Evolutionary conservation across 2,797 vertebrate genomes (phyloP), one percentile per base, ranked within the genome.

Genomic region (Bucorvus abyssinicus): DNA sequence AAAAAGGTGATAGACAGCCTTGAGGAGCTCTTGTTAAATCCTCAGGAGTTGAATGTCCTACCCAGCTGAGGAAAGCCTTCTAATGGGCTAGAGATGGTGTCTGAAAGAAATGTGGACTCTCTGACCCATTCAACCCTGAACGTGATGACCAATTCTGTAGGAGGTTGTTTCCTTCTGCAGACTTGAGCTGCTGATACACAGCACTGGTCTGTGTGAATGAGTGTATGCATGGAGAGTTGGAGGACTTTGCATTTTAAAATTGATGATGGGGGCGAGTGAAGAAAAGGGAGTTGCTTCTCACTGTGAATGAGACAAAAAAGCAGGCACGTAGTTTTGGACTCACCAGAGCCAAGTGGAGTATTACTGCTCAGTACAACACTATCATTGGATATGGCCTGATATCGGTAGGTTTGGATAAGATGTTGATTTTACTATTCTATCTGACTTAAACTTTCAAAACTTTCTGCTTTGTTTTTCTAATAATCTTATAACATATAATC

Each of bases 371-470:
- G 29, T 61, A 32, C 15, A 9, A 12, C 71, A 12, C 52, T 56
- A 21, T 40, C 4, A 56, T 73, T 82, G 44, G 47, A 16, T 87
- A 21, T 71, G 24, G 7, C 23, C 10, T 59, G 29, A 26, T 65
- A 78, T 50, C 36, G 78, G 47, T 93, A 76, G 32, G 34, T 91
- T 68, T 89, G 36, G 56, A 13, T 64, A 92, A 78, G 23, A 52
- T 47, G 3, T 53, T 71, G 50, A 59, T 77, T 86, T 80, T 73
- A 27, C 10, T 47, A 9, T 88, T 87, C 34, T 12, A 78, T 86
- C 47, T 81, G 59, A 55, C 52, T 81, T 69, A 36, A 91, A 40
- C 6, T 24, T 80, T 22, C 30, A 55, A 32, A 10, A 6, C 56
- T 40, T 83, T 44, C 21, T 69, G 4, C 12, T 21, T 15, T 30